Evolutionary conservation across 2,888 invertebrate genomes (phyloP).

Genomic region (Himalopsyche kuldschensis): DNA sequence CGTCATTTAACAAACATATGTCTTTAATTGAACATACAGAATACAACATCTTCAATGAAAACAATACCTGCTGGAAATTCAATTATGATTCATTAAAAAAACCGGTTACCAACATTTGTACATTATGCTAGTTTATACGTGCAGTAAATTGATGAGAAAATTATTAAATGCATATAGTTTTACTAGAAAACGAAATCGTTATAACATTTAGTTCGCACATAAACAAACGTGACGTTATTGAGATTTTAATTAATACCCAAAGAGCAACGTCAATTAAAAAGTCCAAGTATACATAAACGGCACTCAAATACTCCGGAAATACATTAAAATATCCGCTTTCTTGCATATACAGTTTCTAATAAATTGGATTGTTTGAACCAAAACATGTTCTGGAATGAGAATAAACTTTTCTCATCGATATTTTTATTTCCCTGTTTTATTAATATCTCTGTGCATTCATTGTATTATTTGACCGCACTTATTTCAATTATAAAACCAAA

Average conservation of each 20-base stretch:
- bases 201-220: background rate
- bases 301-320: background rate
- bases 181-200: background rate
- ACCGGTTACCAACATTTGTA: background rate
- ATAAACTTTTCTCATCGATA: too few species aligned
- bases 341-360: too few species aligned
- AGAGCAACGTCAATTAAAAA: background rate
- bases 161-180: background rate
- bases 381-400: too few species aligned
- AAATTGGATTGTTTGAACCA: too few species aligned
- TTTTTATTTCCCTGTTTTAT: too few species aligned
- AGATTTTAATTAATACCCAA: background rate
- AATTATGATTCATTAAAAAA: background rate
- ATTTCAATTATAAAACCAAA: too few species aligned
- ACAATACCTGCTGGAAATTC: background rate
- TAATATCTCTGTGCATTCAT: too few species aligned
- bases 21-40: background rate
- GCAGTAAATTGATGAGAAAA: background rate
- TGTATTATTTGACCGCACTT: too few species aligned
- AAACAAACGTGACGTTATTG: background rate
- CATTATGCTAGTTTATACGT: background rate
- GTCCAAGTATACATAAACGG: background rate
- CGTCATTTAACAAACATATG: background rate
- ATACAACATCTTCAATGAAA: background rate
- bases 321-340: too few species aligned